phyloP scores from a whole-genome alignment of 2,797 vertebrate species.

The Eulemur mongoz region DNA sequence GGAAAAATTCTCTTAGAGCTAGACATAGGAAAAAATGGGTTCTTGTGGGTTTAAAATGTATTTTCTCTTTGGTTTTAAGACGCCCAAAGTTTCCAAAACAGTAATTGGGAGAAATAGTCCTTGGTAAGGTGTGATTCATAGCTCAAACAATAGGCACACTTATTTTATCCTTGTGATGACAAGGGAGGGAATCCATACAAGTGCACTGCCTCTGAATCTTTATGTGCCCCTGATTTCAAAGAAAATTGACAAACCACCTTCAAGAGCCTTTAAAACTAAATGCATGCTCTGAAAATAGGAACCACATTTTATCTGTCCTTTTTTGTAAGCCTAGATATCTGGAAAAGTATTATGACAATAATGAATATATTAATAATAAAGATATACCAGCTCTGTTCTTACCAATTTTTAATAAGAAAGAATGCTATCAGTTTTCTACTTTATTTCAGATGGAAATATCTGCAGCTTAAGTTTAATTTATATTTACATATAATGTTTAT shows the following conservation, averaged over 20 bases:
- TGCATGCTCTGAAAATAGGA: background rate
- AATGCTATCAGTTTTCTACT: background rate
- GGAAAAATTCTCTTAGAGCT: background rate
- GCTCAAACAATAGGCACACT: background rate
- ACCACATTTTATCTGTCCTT: constrained; percentile 15
- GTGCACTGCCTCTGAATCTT: background rate
- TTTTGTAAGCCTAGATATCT: background rate
- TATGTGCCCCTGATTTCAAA: background rate
- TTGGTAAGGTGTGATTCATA: constrained; percentile 36
- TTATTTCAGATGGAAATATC: background rate
- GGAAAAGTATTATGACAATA: background rate
- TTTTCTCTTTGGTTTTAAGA: constrained; percentile 53
- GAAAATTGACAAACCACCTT: constrained; percentile 33
- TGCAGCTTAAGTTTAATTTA: background rate
- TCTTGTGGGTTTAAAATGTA: background rate
- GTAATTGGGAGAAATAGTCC: background rate
- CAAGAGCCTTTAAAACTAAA: constrained; percentile 40
- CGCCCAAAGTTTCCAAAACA: constrained; percentile 9
- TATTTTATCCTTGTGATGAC: background rate
- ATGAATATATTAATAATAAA: background rate
- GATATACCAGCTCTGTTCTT: background rate
- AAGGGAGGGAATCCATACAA: constrained; percentile 18
- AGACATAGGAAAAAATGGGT: background rate
- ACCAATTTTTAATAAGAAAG: background rate
- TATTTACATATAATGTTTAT: background rate